Conservation (phyloP, 2,113 vertebrate genomes). For the Cairina moschata region DNA sequence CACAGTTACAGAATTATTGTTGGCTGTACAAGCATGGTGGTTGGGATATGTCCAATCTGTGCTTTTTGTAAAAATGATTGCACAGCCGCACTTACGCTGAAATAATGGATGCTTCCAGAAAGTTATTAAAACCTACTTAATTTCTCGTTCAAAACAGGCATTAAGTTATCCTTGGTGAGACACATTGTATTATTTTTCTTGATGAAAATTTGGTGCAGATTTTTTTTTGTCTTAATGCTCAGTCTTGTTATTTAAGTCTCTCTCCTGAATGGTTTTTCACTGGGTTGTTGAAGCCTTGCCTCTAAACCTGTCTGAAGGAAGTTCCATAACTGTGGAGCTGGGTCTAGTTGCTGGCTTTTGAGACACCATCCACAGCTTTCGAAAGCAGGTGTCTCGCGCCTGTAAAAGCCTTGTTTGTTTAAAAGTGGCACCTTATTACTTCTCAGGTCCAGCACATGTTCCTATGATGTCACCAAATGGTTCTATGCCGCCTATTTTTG, state of each 20-base stretch:
- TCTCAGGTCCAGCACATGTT: constrained; percentile 82
- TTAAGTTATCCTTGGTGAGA: neutral
- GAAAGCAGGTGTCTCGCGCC: neutral
- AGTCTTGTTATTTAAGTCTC: neutral
- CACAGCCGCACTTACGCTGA: neutral
- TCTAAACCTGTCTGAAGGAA: neutral
- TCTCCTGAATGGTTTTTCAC: neutral
- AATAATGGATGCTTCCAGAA: neutral
- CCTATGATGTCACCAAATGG: constrained; percentile 86
- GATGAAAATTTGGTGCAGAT: neutral
- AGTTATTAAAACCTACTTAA: neutral
- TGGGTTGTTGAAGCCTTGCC: neutral
- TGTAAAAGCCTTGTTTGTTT: neutral
- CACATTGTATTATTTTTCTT: neutral
- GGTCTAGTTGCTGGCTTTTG: neutral
- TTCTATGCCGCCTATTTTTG: constrained; percentile 83
- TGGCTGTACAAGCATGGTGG: accelerated
- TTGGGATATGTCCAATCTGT: neutral
- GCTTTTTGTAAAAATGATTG: neutral
- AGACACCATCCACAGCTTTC: neutral
- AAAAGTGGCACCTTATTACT: neutral
- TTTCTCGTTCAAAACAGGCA: too few species aligned
- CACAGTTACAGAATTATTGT: neutral
- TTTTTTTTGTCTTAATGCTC: neutral
- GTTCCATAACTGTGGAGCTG: neutral